Base-by-base conservation (phyloP, 2,888 invertebrate genomes). In the Pimpla rufipes region DNA sequence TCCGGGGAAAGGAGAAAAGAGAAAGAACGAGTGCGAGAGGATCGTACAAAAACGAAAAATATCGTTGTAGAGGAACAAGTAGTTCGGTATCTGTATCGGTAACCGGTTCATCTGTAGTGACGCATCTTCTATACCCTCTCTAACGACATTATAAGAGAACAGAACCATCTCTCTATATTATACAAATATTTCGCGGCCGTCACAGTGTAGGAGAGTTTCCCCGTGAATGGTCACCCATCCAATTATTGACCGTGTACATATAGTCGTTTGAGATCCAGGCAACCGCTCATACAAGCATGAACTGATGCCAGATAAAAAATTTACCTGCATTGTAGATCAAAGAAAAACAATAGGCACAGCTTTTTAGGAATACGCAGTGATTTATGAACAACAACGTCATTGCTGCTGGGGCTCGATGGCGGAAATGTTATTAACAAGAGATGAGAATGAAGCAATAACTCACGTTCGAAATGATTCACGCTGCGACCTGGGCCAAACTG, bases 291-390 rank as follows among this genome's bases (percentile, higher is more conserved):
- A 40, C 77, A 68, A 67, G 71, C 47, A 35, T 59, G 57, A 73
- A 16, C 29, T 52, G 21, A 70, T 40, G 5, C 42, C 16, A 55
- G n/a, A n/a, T n/a, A n/a, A n/a, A n/a, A n/a, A n/a, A n/a, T n/a
- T n/a, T n/a, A n/a, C n/a, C n/a, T n/a, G n/a, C n/a, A n/a, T n/a
- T n/a, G n/a, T n/a, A n/a, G 16, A 18, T 16, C 1, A 16, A 13
- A 16, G 18, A 75, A 83, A 83, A 83, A 79, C 79, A 83, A 71
- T 79, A 50, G 75, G 13, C 45, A 37, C 57, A 45, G 42, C 47
- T 83, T 83, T 83, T 79, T 76, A 52, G 79, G 52, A 76, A 79
- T 67, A 50, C 59, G 18, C 37, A 7, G 18, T 76, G 83, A 79
- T 79, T 83, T 73, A 79, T 68, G 76, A 73, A 73, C 78, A 79